A percentile compares a stretch with the other conserved stretches of the same genome.
Conservation (phyloP, 2,888 invertebrate species). For the Dexiosoma caninum region DNA sequence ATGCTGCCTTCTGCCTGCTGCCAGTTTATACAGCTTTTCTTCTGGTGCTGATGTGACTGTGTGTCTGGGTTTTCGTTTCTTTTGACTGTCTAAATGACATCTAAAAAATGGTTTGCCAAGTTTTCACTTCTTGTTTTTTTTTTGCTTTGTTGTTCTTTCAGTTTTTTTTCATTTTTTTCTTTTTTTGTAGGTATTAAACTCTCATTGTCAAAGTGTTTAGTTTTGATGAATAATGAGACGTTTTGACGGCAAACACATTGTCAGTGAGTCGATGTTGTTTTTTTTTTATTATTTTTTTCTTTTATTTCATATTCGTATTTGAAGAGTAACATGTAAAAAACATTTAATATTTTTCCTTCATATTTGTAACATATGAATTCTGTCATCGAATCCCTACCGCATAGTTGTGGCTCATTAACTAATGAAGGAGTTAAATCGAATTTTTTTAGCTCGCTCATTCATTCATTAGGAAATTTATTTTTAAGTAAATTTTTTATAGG, state of each 20-base stretch:
- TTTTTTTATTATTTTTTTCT: constrained; percentile 1
- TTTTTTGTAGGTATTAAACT: constrained; percentile 24
- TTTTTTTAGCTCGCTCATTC: background rate
- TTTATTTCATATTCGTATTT: background rate
- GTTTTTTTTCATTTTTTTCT: background rate
- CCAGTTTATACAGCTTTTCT: constrained; percentile 17
- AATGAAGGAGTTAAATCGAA: constrained; percentile 9
- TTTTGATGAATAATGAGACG: constrained; percentile 59
- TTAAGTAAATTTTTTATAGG: no score
- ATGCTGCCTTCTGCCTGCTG: constrained; percentile 1
- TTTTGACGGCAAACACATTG: constrained; percentile 58
- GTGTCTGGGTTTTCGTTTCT: background rate
- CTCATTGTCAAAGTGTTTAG: constrained; percentile 44
- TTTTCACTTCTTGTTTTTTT: constrained; percentile 28
- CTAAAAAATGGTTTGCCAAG: constrained; percentile 48
- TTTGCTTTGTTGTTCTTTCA: background rate
- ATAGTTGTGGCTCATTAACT: constrained; percentile 6
- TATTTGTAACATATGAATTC: constrained; percentile 21
- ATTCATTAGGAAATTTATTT: background rate
- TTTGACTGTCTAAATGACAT: constrained; percentile 46
- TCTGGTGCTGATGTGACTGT: background rate
- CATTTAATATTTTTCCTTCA: background rate
- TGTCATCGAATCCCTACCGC: constrained; percentile 43
- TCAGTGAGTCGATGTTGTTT: constrained; percentile 20
- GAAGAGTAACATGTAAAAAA: background rate